Base-by-base conservation (phyloP, 2,113 vertebrate species). In the Malurus melanocephalus region DNA sequence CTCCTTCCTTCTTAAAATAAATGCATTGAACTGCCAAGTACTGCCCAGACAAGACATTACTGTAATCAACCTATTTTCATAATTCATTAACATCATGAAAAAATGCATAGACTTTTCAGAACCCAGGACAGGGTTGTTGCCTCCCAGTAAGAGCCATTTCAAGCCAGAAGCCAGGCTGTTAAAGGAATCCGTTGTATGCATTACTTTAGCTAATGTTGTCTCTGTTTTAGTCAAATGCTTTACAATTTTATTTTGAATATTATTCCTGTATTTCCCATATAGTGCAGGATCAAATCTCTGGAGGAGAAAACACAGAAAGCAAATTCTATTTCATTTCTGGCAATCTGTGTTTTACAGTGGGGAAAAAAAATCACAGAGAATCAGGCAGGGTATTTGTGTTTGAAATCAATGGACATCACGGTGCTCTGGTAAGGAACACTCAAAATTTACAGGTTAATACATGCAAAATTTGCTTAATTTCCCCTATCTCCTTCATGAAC, bases 291-390 rank as follows among this genome's bases (percentile, higher is more conserved):
- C 13, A 64, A 73, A 80, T 16, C 14, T 60, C 45, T 27, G 26
- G 14, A 64, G 26, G 38, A 22, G 9, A 26, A 33, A 8, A 40
- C 6, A 26, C 3, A 52, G n/a, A 65, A 45, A 16, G 12, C 18
- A 66, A 80, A 62, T 56, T 74, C 28, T 45, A 6, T 13, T 74
- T 46, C 0, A 56, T 55, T 85, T 84, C 42, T 68, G 49, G 16
- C 7, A 65, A 22, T 16, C 32, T 2, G 0, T 40, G 19, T 35
- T 13, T 23, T 56, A 49, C 13, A 24, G 15, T 6, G 19, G 13
- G 5, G 3, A 7, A 24, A 42, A 68, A 65, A 5, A 43, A 7
- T 1, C 13, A 42, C 6, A 61, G 27, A 73, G 32, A 75, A 76
- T 49, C 11, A 43, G 11, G 14, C 5, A 28, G 5, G 3, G 22